Conservation (phyloP, 2,888 invertebrate species). For the Conchocele bisecta region DNA sequence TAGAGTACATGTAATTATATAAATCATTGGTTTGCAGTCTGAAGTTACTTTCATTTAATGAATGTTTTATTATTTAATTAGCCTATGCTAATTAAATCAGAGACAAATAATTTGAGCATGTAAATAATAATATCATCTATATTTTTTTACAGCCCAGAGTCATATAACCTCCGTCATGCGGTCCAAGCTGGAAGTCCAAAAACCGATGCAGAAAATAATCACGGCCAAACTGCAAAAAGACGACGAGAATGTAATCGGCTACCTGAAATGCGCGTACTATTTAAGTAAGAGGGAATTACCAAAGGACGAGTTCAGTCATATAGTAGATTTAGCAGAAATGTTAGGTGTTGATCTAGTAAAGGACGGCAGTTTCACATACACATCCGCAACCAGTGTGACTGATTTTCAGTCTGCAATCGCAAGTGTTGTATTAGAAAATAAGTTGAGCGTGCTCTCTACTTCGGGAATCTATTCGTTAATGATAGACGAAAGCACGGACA, state of each 20-base stretch:
- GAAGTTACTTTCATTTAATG: too few relatives aligned
- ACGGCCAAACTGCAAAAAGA: background rate
- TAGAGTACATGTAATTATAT: too few relatives aligned
- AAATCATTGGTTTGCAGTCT: too few relatives aligned
- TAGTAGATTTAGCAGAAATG: slow-evolving; percentile 4
- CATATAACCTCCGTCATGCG: slow-evolving; percentile 3
- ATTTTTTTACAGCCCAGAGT: background rate
- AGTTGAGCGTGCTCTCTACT: background rate
- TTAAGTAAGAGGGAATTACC: slow-evolving; percentile 16
- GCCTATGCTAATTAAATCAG: too few relatives aligned
- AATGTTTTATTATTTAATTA: too few relatives aligned
- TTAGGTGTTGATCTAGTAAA: background rate
- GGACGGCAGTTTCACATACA: too few relatives aligned
- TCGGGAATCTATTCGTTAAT: background rate
- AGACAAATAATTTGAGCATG: too few relatives aligned
- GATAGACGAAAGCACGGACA: slow-evolving; percentile 40
- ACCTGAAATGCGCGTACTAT: slow-evolving; percentile 3
- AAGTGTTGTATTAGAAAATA: slow-evolving; percentile 16
- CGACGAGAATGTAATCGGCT: background rate
- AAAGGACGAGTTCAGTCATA: slow-evolving; percentile 16
- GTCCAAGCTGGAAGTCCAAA: background rate
- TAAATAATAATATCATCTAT: too few relatives aligned
- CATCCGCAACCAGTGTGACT: slow-evolving; percentile 11
- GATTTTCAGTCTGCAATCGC: slow-evolving; percentile 28
- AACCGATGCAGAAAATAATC: background rate